Conservation (phyloP, 2,888 invertebrate genomes). For the Euzophera pinguis region DNA sequence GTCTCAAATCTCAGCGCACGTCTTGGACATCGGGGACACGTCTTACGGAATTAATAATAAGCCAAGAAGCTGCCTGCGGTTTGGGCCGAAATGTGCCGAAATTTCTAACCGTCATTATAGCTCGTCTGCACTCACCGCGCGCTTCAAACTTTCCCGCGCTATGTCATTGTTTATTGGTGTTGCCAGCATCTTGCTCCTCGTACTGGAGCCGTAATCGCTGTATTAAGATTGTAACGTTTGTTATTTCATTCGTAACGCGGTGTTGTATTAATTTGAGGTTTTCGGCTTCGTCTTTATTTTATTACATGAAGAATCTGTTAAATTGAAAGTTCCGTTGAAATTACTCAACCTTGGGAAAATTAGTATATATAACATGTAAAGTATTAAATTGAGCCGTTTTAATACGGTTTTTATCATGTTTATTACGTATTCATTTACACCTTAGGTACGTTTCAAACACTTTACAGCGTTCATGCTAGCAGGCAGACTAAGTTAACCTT, state of each 20-base stretch:
- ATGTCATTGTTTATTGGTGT: slow-evolving; percentile 72
- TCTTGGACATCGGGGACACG: slow-evolving; percentile 81
- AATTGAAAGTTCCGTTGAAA: too few relatives aligned
- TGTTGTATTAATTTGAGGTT: slow-evolving; percentile 5
- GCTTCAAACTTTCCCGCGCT: slow-evolving; percentile 67
- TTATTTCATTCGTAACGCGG: neutral
- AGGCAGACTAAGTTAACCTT: too few relatives aligned
- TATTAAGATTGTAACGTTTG: slow-evolving; percentile 60
- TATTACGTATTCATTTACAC: too few relatives aligned
- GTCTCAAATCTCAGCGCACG: slow-evolving; percentile 79
- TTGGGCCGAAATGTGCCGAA: slow-evolving; percentile 75
- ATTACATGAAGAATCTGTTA: neutral
- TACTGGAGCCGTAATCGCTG: slow-evolving; percentile 69
- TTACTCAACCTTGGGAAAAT: too few relatives aligned
- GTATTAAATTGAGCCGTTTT: too few relatives aligned
- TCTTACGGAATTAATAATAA: slow-evolving; percentile 81
- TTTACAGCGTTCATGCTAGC: too few relatives aligned
- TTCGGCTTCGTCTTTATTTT: slow-evolving; percentile 12
- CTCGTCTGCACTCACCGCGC: slow-evolving; percentile 74
- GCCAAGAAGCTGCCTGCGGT: slow-evolving; percentile 77
- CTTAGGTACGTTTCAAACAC: too few relatives aligned
- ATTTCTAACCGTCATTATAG: slow-evolving; percentile 78
- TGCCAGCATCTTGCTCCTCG: slow-evolving; percentile 67
- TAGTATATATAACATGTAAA: too few relatives aligned
- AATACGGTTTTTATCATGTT: too few relatives aligned